Evolutionary conservation across 2,888 invertebrate genomes (phyloP), one percentile per base, ranked within the genome.

Genomic region (Orthonychiurus folsomi): DNA sequence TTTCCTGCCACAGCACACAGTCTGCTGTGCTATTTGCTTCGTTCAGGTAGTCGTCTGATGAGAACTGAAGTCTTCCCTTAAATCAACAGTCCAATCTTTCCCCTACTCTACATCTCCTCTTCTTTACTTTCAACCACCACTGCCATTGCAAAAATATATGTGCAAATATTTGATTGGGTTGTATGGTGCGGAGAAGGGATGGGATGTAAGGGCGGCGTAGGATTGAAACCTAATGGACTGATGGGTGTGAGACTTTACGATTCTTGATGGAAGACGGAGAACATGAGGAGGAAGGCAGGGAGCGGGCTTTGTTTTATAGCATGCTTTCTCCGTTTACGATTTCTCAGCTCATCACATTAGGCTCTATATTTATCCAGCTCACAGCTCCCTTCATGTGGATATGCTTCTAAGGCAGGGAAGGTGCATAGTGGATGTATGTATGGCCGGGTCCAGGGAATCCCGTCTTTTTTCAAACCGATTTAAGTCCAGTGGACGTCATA

Each of bases 261-360:
- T 5, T n/a, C n/a, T n/a, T n/a, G n/a, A n/a, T n/a, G n/a, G 37
- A 9, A 37, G 37, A 37, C 5, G 15, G 15, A 37, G 37, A 5
- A 37, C 37, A 37, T 37, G 37, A n/a, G n/a, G 37, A 37, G 9
- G 37, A 37, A 37, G 15, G n/a, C n/a, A n/a, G n/a, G n/a, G n/a
- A n/a, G n/a, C n/a, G n/a, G 37, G 37, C 15, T 37, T 37, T 37
- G 15, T 37, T 37, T 37, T 37, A 37, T 37, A 37, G 37, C 37
- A 5, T 37, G 37, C 37, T 37, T 37, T 37, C 37, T 9, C 37
- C 37, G 37, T 37, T 37, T 37, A 37, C 37, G 37, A 37, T 37
- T 37, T 37, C 37, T 37, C 37, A 37, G 37, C 37, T 37, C 37
- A 37, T 37, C 37, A 37, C n/a, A n/a, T n/a, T n/a, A n/a, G n/a